Evolutionary conservation across 2,888 invertebrate species (phyloP), one percentile per base, ranked within the genome.

Genomic region (Bombylius discolor): DNA sequence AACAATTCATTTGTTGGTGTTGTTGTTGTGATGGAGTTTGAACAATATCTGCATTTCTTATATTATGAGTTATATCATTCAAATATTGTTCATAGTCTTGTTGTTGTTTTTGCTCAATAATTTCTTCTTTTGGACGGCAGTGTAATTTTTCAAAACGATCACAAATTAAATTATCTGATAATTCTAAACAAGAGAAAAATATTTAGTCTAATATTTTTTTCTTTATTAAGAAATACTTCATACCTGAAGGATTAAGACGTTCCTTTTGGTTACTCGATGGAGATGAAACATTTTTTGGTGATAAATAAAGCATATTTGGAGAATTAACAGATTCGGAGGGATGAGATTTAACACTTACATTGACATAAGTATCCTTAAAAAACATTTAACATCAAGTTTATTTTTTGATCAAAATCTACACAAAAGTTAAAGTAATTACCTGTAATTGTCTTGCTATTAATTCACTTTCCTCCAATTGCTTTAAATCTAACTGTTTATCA

Each of bases 401-500:
- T 23, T 23, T 23, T 23, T 23, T 23, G 23, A 23, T 23, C 3
- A 23, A 23, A 23, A 23, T 23, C 23, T 23, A 23, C 23, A 23
- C 23, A 23, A 23, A 23, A 23, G 23, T 23, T 23, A 23, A 23
- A 23, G 23, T 23, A 23, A 23, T 49, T 60, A 78, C 78, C 69
- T 79, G 73, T 61, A 80, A 67, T 62, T 78, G 72, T 61, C 75
- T 72, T 14, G 79, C 80, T 48, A 79, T 69, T 53, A 75, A 71
- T 68, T 76, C 77, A 66, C 78, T 76, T 56, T 79, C 74, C 62
- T 81, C 78, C 44, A 79, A 63, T 59, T 77, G 76, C 56, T 77
- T 71, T 55, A 78, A 75, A 47, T 68, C 66, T 63, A 77, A 78
- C 56, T 11, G 11, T 42, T 78, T 70, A 63, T 76, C 72, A 62